These are phyloP conservation scores for Agonopterix alstromeriana DNA, from an alignment of 2,888 invertebrate species.

Conservation along the genomic window DNA sequence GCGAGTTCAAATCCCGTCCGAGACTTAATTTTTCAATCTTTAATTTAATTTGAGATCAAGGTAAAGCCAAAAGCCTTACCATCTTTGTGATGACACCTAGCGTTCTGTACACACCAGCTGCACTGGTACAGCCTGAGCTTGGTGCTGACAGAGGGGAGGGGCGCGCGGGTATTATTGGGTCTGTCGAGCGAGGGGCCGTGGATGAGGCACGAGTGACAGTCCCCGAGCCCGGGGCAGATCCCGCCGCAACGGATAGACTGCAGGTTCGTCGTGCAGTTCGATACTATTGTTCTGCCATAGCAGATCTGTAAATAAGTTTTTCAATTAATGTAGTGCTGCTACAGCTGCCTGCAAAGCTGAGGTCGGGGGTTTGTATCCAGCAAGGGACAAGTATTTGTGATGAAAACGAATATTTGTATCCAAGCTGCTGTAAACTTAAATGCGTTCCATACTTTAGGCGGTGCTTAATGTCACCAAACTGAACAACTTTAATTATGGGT, in stretches of 20 bases:
- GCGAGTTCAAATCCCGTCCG: too few species aligned
- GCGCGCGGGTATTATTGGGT: constrained; percentile 42
- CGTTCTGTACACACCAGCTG: constrained; percentile 96
- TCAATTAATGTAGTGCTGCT: not conserved
- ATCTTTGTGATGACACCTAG: constrained; percentile 91
- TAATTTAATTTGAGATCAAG: too few species aligned
- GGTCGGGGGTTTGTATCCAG: too few species aligned
- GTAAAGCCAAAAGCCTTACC: constrained; percentile 54
- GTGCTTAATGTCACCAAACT: too few species aligned
- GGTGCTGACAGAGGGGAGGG: constrained; percentile 80
- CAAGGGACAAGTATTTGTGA: too few species aligned
- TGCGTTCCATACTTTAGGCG: too few species aligned
- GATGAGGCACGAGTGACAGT: constrained; percentile 93
- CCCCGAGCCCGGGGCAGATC: constrained; percentile 91
- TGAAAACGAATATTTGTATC: not conserved
- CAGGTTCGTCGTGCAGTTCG: constrained; percentile 93
- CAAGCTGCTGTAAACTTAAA: too few species aligned
- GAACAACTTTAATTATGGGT: too few species aligned
- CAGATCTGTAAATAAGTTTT: constrained; percentile 73
- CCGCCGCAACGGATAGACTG: constrained; percentile 93
- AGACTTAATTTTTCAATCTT: too few species aligned
- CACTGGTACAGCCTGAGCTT: constrained; percentile 88
- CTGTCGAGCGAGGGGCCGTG: constrained; percentile 80
- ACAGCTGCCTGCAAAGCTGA: too few species aligned
- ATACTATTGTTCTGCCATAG: constrained; percentile 89